Conservation (phyloP, 2,888 invertebrate genomes). For the Panorpa germanica region DNA sequence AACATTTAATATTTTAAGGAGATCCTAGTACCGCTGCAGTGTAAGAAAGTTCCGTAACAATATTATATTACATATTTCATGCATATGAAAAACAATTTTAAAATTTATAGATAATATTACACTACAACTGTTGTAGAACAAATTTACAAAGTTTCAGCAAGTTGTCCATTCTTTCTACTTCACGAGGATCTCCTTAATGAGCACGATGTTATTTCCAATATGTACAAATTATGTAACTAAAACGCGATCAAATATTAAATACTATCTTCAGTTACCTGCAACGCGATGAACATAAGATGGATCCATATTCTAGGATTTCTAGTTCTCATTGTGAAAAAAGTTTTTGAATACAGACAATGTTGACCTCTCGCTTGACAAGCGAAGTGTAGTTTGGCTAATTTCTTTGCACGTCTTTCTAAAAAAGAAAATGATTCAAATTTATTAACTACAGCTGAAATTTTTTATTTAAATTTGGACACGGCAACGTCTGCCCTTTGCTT, state of each 20-base stretch:
- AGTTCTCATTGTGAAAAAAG: conserved; percentile 59
- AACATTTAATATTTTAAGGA: no score
- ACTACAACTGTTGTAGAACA: neutral
- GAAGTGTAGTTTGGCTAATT: conserved; percentile 74
- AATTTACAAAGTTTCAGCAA: conserved; percentile 22
- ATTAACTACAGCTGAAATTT: conserved; percentile 9
- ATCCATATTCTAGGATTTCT: conserved; percentile 81
- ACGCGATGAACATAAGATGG: conserved; percentile 87
- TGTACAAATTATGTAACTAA: no score
- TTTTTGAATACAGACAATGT: conserved; percentile 72
- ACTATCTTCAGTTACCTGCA: no score
- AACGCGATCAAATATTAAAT: no score
- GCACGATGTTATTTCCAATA: no score
- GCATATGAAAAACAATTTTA: neutral
- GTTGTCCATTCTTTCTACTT: no score
- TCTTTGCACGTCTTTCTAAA: conserved; percentile 62
- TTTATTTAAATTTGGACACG: conserved; percentile 3
- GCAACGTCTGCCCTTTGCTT: neutral
- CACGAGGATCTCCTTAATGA: no score
- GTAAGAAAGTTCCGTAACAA: no score
- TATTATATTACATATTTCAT: neutral
- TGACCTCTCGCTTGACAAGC: conserved; percentile 68
- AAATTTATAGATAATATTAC: neutral
- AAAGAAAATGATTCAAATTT: conserved; percentile 14
- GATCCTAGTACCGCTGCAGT: no score